Percentiles rank a stretch among this genome's conserved stretches.
Conservation (phyloP, 2,113 vertebrate species). For the Hippopotamus amphibius region DNA sequence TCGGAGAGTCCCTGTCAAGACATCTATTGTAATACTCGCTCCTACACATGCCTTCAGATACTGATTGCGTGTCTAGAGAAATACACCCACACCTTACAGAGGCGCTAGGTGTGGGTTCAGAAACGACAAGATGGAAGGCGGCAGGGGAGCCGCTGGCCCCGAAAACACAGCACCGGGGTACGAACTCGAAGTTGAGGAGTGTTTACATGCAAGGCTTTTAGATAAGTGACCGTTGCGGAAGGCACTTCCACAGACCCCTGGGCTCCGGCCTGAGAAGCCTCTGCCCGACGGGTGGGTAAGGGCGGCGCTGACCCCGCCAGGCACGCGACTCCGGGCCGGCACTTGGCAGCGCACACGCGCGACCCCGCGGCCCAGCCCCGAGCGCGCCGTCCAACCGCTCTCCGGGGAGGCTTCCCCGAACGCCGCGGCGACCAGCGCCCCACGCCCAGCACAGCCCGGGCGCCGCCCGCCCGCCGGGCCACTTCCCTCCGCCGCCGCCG, state of each 20-base stretch:
- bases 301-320: background rate
- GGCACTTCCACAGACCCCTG: background rate
- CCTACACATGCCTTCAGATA: background rate
- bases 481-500: background rate
- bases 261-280: background rate
- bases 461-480: background rate
- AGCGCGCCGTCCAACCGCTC: background rate
- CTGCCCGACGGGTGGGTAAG: background rate
- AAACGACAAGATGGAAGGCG: constrained; percentile 41
- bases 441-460: background rate
- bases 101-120: background rate
- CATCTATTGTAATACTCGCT: background rate
- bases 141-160: background rate
- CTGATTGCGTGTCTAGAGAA: background rate
- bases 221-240: background rate
- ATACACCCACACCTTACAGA: background rate
- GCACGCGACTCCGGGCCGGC: background rate
- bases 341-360: background rate
- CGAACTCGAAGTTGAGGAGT: background rate
- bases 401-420: background rate
- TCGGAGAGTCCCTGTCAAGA: background rate
- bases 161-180: background rate
- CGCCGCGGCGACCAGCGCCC: background rate
- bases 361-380: background rate
- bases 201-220: background rate